These are phyloP conservation scores for Lagorchestes hirsutus DNA, from an alignment of 2,797 vertebrate species.

Conservation along the genomic window DNA sequence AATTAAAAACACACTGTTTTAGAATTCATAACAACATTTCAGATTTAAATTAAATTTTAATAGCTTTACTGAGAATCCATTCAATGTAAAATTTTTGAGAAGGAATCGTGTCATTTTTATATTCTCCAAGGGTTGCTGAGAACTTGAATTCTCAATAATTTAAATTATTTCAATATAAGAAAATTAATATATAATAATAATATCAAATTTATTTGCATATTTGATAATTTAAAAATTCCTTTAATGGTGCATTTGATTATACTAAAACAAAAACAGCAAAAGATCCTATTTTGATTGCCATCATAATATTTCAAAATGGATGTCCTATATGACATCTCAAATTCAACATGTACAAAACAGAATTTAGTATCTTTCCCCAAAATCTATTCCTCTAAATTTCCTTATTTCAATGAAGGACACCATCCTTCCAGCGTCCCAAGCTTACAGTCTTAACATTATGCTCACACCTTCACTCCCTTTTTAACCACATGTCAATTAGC, in stretches of 20 bases:
- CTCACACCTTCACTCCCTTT: neutral
- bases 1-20: conserved; percentile 73
- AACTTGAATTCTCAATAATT: conserved; percentile 64
- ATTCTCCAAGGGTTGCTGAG: conserved; percentile 74
- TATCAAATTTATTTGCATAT: conserved; percentile 49
- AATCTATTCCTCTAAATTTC: neutral
- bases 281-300: too few relatives aligned
- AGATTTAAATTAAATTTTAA: conserved; percentile 83
- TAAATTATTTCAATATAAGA: conserved; percentile 70
- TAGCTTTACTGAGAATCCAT: conserved; percentile 78
- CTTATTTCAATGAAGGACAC: neutral
- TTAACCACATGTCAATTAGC: neutral
- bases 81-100: conserved; percentile 72
- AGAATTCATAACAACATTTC: conserved; percentile 73
- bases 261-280: too few relatives aligned
- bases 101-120: conserved; percentile 74
- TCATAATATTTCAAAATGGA: too few relatives aligned
- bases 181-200: conserved; percentile 76
- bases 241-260: neutral
- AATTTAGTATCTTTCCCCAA: neutral
- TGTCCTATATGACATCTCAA: too few relatives aligned
- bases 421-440: neutral
- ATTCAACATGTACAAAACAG: neutral
- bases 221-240: conserved; percentile 37
- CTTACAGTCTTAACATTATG: neutral